These are phyloP conservation scores for Drosophila pachea DNA, from an alignment of 1,140 invertebrate genomes.

Conservation along the genomic window DNA sequence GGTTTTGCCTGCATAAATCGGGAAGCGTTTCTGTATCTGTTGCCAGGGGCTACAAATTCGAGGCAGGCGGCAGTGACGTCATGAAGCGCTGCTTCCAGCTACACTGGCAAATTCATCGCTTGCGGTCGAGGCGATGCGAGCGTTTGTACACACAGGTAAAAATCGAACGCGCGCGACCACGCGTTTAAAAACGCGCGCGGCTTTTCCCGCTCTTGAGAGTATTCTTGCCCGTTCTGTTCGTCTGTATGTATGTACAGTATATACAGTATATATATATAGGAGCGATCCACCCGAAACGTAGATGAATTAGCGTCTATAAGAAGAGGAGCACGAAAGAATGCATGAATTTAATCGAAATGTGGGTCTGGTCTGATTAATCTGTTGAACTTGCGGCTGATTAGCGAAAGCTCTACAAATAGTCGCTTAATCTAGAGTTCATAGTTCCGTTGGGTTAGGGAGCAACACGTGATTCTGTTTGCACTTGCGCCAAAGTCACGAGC, in stretches of 20 bases:
- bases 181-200: constrained; percentile 40
- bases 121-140: constrained; percentile 1
- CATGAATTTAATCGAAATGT: not conserved
- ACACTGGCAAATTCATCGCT: constrained; percentile 10
- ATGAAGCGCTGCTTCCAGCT: constrained; percentile 34
- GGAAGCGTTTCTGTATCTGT: constrained; percentile 19
- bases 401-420: not conserved
- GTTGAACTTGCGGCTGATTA: constrained; percentile 17
- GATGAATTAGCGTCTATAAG: too few species aligned
- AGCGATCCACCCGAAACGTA: too few species aligned
- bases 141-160: constrained; percentile 20
- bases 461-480: constrained; percentile 68
- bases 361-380: not conserved
- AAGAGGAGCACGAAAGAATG: too few species aligned
- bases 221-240: not conserved
- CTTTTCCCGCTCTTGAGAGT: not conserved
- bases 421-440: constrained; percentile 11
- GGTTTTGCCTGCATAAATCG: constrained; percentile 44
- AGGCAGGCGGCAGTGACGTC: constrained; percentile 43
- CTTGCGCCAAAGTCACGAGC: constrained; percentile 43
- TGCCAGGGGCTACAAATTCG: constrained; percentile 22
- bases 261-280: not conserved
- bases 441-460: not conserved
- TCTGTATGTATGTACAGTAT: too few species aligned
- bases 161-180: constrained; percentile 7